Conservation (phyloP, 1,140 invertebrate species). For the Hermetia illucens region DNA sequence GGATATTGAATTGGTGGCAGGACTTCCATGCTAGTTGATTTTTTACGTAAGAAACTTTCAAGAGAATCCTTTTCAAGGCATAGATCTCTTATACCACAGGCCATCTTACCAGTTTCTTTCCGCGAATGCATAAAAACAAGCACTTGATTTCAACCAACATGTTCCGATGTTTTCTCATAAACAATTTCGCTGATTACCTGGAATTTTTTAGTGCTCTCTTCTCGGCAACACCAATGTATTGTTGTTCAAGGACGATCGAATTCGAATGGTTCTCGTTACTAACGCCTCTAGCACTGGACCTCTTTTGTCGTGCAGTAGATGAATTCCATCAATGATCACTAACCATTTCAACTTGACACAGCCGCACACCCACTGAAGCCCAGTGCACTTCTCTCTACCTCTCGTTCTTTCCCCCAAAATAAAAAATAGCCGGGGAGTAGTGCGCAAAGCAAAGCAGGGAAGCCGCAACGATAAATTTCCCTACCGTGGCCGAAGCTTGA, state of each 20-base stretch:
- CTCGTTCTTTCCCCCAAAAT: too few relatives aligned
- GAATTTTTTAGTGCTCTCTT: constrained; percentile 97
- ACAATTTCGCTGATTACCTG: constrained; percentile 99
- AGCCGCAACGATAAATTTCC: too few relatives aligned
- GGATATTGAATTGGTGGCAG: too few relatives aligned
- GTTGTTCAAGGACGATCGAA: constrained; percentile 94
- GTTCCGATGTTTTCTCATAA: constrained; percentile 98
- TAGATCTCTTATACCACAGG: constrained; percentile 88
- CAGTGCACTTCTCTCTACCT: too few relatives aligned
- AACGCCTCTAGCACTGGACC: constrained; percentile 95
- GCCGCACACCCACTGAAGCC: too few relatives aligned
- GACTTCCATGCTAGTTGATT: constrained; percentile 94
- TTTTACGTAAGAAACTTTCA: constrained; percentile 87
- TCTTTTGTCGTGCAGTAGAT: constrained; percentile 94
- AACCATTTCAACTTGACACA: constrained; percentile 84
- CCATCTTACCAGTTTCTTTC: constrained; percentile 98
- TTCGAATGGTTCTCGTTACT: constrained; percentile 87
- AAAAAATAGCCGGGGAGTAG: too few relatives aligned
- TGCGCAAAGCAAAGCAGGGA: too few relatives aligned
- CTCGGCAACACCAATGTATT: constrained; percentile 98
- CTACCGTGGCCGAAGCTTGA: too few relatives aligned
- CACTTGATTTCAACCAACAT: constrained; percentile 96
- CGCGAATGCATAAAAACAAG: constrained; percentile 97
- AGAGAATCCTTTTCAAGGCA: constrained; percentile 96
- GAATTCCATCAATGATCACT: constrained; percentile 98